Base-by-base conservation (phyloP, 2,797 vertebrate genomes). In the Holocentrus rufus region DNA sequence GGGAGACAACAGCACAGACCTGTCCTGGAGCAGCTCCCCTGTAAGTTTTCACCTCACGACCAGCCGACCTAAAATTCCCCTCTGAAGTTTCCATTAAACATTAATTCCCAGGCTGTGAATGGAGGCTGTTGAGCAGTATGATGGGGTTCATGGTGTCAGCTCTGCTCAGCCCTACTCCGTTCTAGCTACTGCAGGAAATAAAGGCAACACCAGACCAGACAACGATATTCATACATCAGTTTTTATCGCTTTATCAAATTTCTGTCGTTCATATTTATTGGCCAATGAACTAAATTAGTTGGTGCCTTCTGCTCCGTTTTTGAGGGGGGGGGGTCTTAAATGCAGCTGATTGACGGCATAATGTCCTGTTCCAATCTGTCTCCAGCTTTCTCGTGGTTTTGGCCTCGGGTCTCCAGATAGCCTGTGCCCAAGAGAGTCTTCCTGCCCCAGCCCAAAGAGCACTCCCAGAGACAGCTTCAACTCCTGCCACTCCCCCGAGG, bases 21-120 rank as follows among this genome's bases (percentile, higher is more conserved):
- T 95, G 62, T 93, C 94, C 54, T 95, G 95, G 84, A 94, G 89
- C 54, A 93, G 74, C 89, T 84, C 93, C 84, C 93, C 95, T 79
- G 97, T 99, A 92, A 95, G 96, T 93, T 50, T 0, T 69, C 56
- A 17, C 3, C 39, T 2, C 27, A 4, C 20, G 44, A 61, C n/a
- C 4, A 58, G 30, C 30, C 14, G n/a, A 39, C 9, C 18, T 30
- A 30, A 56, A 30, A 1, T 56, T 30, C 6, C 15, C 22, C 58
- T 8, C 4, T 23, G 20, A 23, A 59, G 31, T 42, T 34, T 44
- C 13, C 39, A 10, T 25, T 44, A 44, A 61, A 61, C 14, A 10
- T 61, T 8, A 20, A 59, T 39, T 59, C 10, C 18, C 5, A 36
- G 54, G 27, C 25, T n/a, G 17, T 25, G 23, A 44, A 9, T 56